Evolutionary conservation across 2,888 invertebrate species (phyloP), one percentile per base, ranked within the genome.

Genomic region (Ischnura elegans): DNA sequence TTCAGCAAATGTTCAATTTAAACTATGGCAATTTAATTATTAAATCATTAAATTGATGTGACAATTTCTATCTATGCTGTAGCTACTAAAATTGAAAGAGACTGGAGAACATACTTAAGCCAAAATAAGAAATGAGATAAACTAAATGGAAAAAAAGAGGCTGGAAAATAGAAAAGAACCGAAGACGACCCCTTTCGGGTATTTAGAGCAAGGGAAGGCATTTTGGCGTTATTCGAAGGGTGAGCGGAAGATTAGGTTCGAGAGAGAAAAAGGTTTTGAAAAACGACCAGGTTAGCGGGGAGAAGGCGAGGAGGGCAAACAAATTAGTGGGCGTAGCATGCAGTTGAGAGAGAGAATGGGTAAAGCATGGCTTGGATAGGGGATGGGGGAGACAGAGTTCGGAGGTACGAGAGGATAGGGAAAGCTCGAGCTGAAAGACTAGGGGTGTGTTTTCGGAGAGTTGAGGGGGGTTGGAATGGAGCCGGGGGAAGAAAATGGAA

Each of bases 261-360:
- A n/a, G 43, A 42, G 47, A 87, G 87, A 55, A 51, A 51, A 87
- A 55, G 87, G 90, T 87, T 51, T 87, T 87, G 61, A 61, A 61
- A 61, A 61, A 61, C 61, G 61, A 61, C 61, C 61, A 61, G n/a
- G n/a, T 61, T 61, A 61, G n/a, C n/a, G n/a, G n/a, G 61, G 61
- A 21, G 61, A n/a, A 51, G 51, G 51, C 19, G 51, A 51, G 51
- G 13, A 51, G 51, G 51, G 51, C 19, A n/a, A n/a, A n/a, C n/a
- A n/a, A n/a, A n/a, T 61, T 61, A 61, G 61, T 25, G 25, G 1
- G 2, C n/a, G n/a, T 47, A 16, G 8, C 16, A 47, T 47, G 47
- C 47, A 6, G 47, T 47, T 47, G 47, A 47, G 16, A 47, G 47
- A 47, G 16, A 47, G 16, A 6, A 10, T 47, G 47, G 47, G 6